Conservation (phyloP, 2,888 invertebrate species). For the Torymus auratus region DNA sequence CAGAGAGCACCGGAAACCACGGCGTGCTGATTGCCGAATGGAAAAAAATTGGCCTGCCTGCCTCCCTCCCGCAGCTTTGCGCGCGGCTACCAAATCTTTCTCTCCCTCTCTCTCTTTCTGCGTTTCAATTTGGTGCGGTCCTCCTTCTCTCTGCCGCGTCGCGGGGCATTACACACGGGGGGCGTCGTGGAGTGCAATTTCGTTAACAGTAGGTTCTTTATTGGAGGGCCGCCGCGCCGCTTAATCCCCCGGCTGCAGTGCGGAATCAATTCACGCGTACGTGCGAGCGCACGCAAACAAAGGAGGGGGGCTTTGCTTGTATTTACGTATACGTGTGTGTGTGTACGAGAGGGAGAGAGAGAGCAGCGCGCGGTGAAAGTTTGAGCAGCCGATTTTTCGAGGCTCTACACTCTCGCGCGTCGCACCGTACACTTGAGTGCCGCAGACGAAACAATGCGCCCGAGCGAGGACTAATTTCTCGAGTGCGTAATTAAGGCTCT, state of each 20-base stretch:
- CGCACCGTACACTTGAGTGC: too few species aligned
- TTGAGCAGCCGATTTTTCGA: slow-evolving; percentile 3
- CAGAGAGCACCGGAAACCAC: neutral
- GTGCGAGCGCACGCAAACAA: slow-evolving; percentile 29
- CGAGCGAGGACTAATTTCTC: slow-evolving; percentile 37
- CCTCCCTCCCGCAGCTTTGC: neutral
- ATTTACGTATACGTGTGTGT: too few species aligned
- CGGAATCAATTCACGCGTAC: slow-evolving; percentile 36
- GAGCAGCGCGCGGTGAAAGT: slow-evolving; percentile 22
- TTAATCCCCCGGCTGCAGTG: slow-evolving; percentile 47
- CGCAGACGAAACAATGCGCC: slow-evolving; percentile 27
- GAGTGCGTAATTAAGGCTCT: slow-evolving; percentile 43
- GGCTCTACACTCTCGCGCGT: neutral
- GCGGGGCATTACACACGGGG: slow-evolving; percentile 2
- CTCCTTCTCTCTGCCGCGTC: slow-evolving; percentile 1
- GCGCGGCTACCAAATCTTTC: neutral
- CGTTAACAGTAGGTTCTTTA: slow-evolving; percentile 60
- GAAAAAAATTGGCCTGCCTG: slow-evolving; percentile 34
- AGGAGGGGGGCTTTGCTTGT: neutral
- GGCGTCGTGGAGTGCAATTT: slow-evolving; percentile 59
- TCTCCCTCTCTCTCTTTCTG: neutral
- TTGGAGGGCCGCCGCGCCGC: slow-evolving; percentile 48
- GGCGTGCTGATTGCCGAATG: slow-evolving; percentile 26
- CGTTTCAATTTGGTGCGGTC: neutral
- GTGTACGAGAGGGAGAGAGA: too few species aligned